Base-by-base conservation (phyloP, 2,797 vertebrate species). In the Lutjanus argentimaculatus region DNA sequence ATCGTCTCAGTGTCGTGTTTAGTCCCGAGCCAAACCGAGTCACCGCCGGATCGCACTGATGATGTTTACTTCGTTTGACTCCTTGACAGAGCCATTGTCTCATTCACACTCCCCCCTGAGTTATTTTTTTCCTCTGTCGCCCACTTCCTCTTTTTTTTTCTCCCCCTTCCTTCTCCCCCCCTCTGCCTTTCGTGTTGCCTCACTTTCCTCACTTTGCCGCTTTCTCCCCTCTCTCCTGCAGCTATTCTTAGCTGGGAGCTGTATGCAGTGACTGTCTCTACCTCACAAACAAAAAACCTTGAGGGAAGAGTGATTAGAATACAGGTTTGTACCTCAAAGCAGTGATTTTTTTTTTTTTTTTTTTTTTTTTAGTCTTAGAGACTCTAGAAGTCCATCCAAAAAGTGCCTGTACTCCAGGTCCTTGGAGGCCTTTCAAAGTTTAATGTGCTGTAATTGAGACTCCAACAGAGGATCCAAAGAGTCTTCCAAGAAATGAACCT, bases 161-260 rank as follows among this genome's bases (percentile, higher is more conserved):
- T 40, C 56, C 63, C 48, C 40, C 21, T 14, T 51, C n/a, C 25
- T 45, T 57, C 63, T 63, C 57, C 45, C 30, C 30, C 21, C 14
- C 66, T 51, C 67, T 82, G 62, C 74, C 70, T 83, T 75, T 87
- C 55, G 75, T 78, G 71, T 86, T 76, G 84, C 86, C 64, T 89
- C 80, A 70, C 71, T 86, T 84, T 83, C 48, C 75, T 85, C 79
- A 71, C 83, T 85, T 77, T 72, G 43, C 75, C 57, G 72, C 79
- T 46, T 55, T 46, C 71, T 71, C 71, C 55, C 63, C 72, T 90
- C 85, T 92, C 86, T 92, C 86, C 87, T 88, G 84, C 81, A 93
- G 91, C 88, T 89, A 90, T 93, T 90, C 91, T 93, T 92, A 91
- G 92, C 93, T 79, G 67, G 76, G 89, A 93, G 93, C 93, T 92